These are phyloP conservation scores for Pterocles burchelli DNA, from an alignment of 2,113 vertebrate genomes.

Conservation along the genomic window DNA sequence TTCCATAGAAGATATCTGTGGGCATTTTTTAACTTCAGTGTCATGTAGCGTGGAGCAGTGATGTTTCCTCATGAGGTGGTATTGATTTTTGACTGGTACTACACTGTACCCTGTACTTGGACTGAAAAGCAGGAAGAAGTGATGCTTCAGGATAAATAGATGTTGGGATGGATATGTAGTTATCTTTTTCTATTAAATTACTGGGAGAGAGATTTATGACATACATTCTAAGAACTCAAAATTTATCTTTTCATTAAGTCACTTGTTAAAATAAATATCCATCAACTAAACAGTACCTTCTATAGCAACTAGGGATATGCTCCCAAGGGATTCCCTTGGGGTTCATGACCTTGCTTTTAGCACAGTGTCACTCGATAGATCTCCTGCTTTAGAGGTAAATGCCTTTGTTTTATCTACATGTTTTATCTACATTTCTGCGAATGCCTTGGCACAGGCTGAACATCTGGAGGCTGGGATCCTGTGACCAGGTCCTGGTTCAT, in stretches of 20 bases:
- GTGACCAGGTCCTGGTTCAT: not conserved
- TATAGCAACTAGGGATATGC: not conserved
- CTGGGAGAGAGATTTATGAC: not conserved
- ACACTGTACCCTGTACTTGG: not conserved
- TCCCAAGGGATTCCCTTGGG: not conserved
- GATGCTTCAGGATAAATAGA: not conserved
- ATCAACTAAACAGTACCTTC: not conserved
- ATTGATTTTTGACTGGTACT: not conserved
- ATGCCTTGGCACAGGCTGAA: not conserved
- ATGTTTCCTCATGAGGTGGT: not conserved
- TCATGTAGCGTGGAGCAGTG: not conserved
- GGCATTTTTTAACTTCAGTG: not conserved
- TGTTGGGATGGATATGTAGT: not conserved
- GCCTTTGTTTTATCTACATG: not conserved
- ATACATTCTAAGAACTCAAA: not conserved
- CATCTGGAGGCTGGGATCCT: not conserved
- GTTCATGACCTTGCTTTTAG: not conserved
- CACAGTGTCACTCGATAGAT: not conserved
- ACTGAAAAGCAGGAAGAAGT: not conserved
- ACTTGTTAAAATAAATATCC: constrained; percentile 14
- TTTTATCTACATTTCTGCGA: not conserved
- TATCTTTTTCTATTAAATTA: constrained; percentile 4
- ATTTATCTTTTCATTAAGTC: constrained; percentile 18
- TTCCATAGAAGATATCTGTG: not conserved
- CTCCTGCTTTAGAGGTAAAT: not conserved